Evolutionary conservation across 2,113 vertebrate species (phyloP).

Genomic region (Silurus asotus): DNA sequence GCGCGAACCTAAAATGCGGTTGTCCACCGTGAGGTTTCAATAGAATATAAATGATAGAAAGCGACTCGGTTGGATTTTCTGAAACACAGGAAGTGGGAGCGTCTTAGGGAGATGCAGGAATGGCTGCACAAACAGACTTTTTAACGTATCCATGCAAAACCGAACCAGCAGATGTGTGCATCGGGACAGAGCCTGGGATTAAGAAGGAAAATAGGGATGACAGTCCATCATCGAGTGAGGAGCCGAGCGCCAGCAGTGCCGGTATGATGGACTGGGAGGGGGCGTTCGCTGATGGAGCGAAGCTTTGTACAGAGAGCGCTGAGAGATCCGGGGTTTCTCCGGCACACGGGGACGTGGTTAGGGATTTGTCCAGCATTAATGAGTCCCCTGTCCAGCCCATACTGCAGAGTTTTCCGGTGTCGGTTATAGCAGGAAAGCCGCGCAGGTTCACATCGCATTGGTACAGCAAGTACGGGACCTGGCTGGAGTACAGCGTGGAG

Average conservation of each 20-base stretch:
- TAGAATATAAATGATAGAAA: background rate
- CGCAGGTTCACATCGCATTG: background rate
- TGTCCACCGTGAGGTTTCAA: background rate
- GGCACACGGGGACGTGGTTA: background rate
- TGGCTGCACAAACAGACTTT: background rate
- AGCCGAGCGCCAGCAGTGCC: background rate
- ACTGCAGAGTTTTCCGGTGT: background rate
- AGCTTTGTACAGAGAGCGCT: background rate
- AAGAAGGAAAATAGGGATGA: background rate
- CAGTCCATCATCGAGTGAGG: background rate
- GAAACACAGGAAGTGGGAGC: background rate
- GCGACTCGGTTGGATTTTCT: background rate
- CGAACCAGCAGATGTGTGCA: background rate
- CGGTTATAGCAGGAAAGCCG: background rate
- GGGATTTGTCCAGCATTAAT: constrained; percentile 18
- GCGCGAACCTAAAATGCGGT: background rate
- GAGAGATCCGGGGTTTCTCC: background rate
- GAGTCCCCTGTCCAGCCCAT: constrained; percentile 10
- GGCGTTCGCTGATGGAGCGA: background rate
- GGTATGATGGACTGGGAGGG: background rate
- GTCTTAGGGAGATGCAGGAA: background rate
- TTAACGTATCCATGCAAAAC: background rate
- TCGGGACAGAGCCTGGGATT: background rate
- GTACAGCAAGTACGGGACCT: constrained; percentile 4
- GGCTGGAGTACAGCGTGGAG: constrained; percentile 25